Base-by-base conservation (phyloP, 2,888 invertebrate genomes). In the Noctua janthina region DNA sequence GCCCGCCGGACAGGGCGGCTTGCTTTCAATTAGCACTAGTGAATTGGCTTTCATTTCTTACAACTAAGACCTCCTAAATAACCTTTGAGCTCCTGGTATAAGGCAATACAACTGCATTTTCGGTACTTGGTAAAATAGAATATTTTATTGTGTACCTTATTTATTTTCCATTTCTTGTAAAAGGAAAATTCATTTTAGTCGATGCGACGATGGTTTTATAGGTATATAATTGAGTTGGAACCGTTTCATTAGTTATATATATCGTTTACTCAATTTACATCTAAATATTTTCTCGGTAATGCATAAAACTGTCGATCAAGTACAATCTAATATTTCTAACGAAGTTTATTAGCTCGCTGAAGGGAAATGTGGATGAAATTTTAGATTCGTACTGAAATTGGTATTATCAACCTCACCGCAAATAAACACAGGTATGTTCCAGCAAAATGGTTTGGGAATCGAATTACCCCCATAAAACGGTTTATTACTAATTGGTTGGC, bases 21-120 rank as follows among this genome's bases (percentile, higher is more conserved):
- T 88, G 88, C 86, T 89, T 91, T 90, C 91, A 91, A 92, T 92
- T 91, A 92, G 88, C 78, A 82, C 88, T 83, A 88, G 80, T 88
- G 85, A 90, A 89, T 89, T 85, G 87, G 84, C 87, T 79, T 81
- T 77, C 86, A 82, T 81, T 82, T 84, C 84, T 85, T 86, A 82
- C 69, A 79, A 81, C 80, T 84, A 82, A 87, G 87, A 89, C 88
- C 84, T 87, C 81, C 89, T 90, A 87, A 87, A 89, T 89, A 75
- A 88, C 78, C 76, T 81, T 73, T 87, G 85, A 76, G 69, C 46
- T 77, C 83, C 85, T 85, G 82, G 84, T 85, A 73, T 29, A 69
- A 35, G 6, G 39, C 71, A 76, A 78, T 74, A 67, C 39, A 66
- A 62, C 43, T 59, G 56, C 75, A 73, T 29, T 29, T 66, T 39